These are phyloP conservation scores for Coecobrya sp. DNA, from an alignment of 2,888 invertebrate species.

Conservation along the genomic window DNA sequence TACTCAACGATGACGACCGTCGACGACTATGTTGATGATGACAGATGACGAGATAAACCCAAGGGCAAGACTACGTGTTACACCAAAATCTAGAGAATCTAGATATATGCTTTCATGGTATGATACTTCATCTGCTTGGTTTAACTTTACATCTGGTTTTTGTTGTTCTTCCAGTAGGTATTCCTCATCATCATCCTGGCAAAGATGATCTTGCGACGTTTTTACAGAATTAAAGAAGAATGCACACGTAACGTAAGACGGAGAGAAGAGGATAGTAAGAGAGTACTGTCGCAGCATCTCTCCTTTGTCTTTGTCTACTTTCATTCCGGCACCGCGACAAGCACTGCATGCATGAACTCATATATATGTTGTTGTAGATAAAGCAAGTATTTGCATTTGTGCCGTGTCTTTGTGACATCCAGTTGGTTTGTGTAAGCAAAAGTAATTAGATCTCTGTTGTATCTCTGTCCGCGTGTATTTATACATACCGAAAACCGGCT, in stretches of 20 bases:
- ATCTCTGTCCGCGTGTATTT: not conserved
- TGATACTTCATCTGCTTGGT: conserved; percentile 46
- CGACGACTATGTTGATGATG: conserved; percentile 52
- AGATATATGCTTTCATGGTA: conserved; percentile 22
- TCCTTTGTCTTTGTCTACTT: conserved; percentile 73
- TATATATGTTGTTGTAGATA: conserved; percentile 60
- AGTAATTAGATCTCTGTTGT: conserved; percentile 74
- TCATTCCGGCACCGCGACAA: conserved; percentile 64
- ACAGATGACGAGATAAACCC: conserved; percentile 71
- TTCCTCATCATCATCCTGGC: not conserved
- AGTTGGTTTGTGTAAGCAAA: conserved; percentile 75
- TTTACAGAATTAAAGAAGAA: conserved; percentile 15
- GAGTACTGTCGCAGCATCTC: conserved; percentile 26
- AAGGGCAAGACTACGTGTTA: conserved; percentile 68
- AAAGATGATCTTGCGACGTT: not conserved
- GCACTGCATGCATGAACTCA: conserved; percentile 53
- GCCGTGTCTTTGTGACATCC: conserved; percentile 78
- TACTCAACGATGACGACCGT: conserved; percentile 42
- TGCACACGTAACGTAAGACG: not conserved
- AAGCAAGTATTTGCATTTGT: conserved; percentile 77
- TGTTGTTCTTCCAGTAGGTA: conserved; percentile 35
- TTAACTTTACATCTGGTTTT: conserved; percentile 71
- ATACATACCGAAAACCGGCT: not conserved
- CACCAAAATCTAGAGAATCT: too few relatives aligned
- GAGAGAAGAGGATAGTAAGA: not conserved